These are phyloP conservation scores for Hypselothyrea guttata DNA, from an alignment of 2,888 invertebrate species.

Conservation along the genomic window DNA sequence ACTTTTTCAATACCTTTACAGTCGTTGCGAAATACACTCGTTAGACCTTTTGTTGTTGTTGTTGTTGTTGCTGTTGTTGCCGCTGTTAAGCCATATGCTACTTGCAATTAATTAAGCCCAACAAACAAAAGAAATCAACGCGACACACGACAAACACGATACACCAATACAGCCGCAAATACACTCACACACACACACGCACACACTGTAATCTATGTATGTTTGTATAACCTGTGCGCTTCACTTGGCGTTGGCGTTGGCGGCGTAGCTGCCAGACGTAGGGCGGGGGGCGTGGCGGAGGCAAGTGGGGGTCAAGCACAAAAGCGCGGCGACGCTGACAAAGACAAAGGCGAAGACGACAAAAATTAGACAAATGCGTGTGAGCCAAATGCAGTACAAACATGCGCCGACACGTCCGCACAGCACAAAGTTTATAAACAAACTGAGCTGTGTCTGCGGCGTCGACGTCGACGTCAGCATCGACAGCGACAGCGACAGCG, in stretches of 20 bases:
- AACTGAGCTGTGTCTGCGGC: slow-evolving; percentile 45
- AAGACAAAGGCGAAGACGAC: slow-evolving; percentile 33
- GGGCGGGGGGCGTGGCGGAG: slow-evolving; percentile 6
- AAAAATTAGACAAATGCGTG: slow-evolving; percentile 14
- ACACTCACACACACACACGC: slow-evolving; percentile 36
- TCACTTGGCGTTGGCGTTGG: slow-evolving; percentile 63
- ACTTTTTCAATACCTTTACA: slow-evolving; percentile 48
- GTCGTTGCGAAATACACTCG: slow-evolving; percentile 58
- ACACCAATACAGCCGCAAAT: slow-evolving; percentile 40
- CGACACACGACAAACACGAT: slow-evolving; percentile 52
- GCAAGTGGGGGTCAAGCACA: slow-evolving; percentile 24
- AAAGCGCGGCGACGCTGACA: slow-evolving; percentile 34
- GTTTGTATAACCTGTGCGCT: slow-evolving; percentile 56
- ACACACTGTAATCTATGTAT: slow-evolving; percentile 6
- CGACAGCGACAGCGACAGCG: slow-evolving; percentile 18
- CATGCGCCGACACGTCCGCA: slow-evolving; percentile 53
- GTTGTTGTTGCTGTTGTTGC: slow-evolving; percentile 21
- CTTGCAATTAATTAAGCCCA: slow-evolving; percentile 68
- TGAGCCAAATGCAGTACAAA: slow-evolving; percentile 14
- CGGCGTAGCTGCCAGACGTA: slow-evolving; percentile 4
- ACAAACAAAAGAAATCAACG: slow-evolving; percentile 70
- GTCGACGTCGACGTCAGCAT: slow-evolving; percentile 8
- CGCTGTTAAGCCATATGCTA: slow-evolving; percentile 47
- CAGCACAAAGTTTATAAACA: slow-evolving; percentile 68
- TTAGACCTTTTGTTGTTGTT: slow-evolving; percentile 29